Conservation (phyloP, 1,140 invertebrate species). For the Bombus waltoni region DNA sequence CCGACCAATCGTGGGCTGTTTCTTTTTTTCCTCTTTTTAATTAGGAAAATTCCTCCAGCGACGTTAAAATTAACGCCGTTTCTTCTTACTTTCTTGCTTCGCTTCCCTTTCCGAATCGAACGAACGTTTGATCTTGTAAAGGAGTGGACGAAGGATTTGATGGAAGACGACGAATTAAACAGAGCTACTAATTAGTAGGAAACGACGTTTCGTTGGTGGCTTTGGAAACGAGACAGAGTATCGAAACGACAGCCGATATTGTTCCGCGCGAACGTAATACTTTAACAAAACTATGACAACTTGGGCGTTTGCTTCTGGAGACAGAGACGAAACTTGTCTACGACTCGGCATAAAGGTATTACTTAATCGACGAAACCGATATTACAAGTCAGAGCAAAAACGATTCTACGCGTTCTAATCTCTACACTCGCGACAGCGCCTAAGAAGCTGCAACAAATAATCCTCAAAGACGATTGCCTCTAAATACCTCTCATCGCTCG, state of each 20-base stretch:
- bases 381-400: too few species aligned
- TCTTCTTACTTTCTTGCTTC: too few species aligned
- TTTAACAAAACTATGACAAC: too few species aligned
- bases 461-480: not conserved
- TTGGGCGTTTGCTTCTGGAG: not conserved
- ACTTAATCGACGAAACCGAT: too few species aligned
- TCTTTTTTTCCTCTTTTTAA: too few species aligned
- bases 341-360: too few species aligned
- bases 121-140: not conserved
- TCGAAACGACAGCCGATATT: not conserved
- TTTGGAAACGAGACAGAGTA: not conserved
- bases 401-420: too few species aligned
- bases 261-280: too few species aligned
- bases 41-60: too few species aligned
- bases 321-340: not conserved
- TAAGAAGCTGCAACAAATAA: not conserved
- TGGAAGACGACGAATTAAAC: not conserved
- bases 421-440: not conserved
- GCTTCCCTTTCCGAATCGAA: not conserved
- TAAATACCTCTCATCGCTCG: too few species aligned
- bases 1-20: not conserved
- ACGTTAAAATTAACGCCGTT: too few species aligned
- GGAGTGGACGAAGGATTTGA: not conserved
- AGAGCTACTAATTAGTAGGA: not conserved
- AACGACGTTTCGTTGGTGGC: not conserved